phyloP scores from a whole-genome alignment of 64 coral and sea anemone genomes.

The Orbicella faveolata region DNA sequence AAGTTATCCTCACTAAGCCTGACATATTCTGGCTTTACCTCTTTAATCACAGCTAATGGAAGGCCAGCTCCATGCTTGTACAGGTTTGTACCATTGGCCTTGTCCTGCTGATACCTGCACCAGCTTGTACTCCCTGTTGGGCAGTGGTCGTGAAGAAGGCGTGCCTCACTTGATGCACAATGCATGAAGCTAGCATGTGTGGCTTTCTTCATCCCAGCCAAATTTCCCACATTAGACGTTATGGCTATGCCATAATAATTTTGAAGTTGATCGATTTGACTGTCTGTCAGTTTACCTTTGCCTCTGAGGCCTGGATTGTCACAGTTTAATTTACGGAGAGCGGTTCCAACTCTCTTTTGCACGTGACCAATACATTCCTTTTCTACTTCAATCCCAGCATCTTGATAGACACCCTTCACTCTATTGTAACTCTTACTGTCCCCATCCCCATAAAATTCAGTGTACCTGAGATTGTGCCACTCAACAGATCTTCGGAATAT shows the following conservation, averaged over 20 bases:
- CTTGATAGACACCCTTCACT: too few species aligned
- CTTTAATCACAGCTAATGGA: not conserved
- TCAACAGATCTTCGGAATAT: too few species aligned
- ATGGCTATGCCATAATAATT: slow-evolving; percentile 34
- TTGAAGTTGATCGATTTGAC: slow-evolving; percentile 7
- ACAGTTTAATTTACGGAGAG: slow-evolving; percentile 4
- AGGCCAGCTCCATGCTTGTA: slow-evolving; percentile 14
- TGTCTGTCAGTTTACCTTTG: slow-evolving; percentile 10
- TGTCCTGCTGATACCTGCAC: not conserved
- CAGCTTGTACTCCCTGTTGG: not conserved
- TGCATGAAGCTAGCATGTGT: not conserved
- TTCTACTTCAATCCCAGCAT: not conserved
- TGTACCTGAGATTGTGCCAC: too few species aligned
- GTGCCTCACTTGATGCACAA: not conserved
- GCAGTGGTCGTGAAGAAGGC: not conserved
- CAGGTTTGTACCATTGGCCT: too few species aligned
- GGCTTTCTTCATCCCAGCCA: not conserved
- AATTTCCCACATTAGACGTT: slow-evolving; percentile 19
- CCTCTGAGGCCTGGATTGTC: slow-evolving; percentile 4
- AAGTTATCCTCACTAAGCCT: not conserved
- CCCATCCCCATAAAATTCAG: slow-evolving; percentile 20
- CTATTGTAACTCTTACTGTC: slow-evolving; percentile 18
- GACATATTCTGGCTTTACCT: not conserved
- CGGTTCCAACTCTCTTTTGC: slow-evolving; percentile 17
- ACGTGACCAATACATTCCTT: slow-evolving; percentile 29